Conservation (phyloP, 2,797 vertebrate genomes). For the Rhinatrema bivittatum region DNA sequence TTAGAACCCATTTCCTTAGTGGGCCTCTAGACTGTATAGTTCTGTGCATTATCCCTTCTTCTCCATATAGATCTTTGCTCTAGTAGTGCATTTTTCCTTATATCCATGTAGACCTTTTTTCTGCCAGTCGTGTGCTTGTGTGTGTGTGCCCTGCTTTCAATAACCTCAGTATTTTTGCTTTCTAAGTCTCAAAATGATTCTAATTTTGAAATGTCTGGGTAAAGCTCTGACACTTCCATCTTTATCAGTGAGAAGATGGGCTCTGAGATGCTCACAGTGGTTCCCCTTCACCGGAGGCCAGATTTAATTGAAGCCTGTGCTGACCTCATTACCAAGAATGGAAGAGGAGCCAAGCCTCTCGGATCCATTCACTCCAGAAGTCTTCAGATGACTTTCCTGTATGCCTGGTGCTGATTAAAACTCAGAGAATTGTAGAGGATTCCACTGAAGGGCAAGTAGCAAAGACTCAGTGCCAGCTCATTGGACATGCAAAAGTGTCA, state of each 20-base stretch:
- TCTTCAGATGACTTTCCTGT: constrained; percentile 77
- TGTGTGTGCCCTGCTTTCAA: background rate
- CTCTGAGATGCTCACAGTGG: constrained; percentile 42
- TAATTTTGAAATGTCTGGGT: background rate
- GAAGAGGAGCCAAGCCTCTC: constrained; percentile 75
- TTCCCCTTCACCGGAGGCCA: constrained; percentile 76
- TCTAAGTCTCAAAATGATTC: background rate
- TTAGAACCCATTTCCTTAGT: no score
- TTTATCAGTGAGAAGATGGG: constrained; percentile 42
- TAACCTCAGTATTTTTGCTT: constrained; percentile 8
- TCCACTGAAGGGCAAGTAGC: constrained; percentile 2
- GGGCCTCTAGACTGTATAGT: no score
- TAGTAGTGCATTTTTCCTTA: no score
- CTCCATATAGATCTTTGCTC: no score
- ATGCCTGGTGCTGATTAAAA: constrained; percentile 71
- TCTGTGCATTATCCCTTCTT: no score
- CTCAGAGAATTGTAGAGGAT: background rate
- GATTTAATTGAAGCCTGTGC: constrained; percentile 81
- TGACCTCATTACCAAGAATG: constrained; percentile 81
- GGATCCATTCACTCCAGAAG: constrained; percentile 76
- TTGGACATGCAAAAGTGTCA: constrained; percentile 82
- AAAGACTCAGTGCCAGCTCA: constrained; percentile 35
- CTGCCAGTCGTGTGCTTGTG: no score
- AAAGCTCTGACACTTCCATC: constrained; percentile 19
- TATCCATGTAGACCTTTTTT: no score